Evolutionary conservation across 2,888 invertebrate genomes (phyloP), one percentile per base, ranked within the genome.

Genomic region (Hypomecis atomaria): DNA sequence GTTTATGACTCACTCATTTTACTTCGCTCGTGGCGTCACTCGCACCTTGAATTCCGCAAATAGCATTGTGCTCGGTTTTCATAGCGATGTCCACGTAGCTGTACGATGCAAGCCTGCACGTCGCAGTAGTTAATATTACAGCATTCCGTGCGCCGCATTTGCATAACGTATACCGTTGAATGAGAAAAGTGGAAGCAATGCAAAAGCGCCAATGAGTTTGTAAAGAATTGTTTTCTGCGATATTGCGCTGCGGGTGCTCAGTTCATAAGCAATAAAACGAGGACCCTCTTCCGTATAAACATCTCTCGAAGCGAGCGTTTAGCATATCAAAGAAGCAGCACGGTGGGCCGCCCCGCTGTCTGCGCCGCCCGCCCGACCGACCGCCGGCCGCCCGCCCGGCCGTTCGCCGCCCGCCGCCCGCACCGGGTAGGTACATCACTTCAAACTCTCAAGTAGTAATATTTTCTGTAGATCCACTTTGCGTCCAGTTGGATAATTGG

Each of bases 251-350:
- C 75, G 68, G 62, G 75, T 42, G 42, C 42, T 74, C 50, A 38
- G 73, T 81, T 82, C 75, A 81, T 83, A 81, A 79, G 84, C 83
- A 83, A 85, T 85, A 85, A 84, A 86, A 79, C 72, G 77, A 71
- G 75, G 76, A 73, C 74, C 77, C 72, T 78, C 76, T 76, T 73
- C 76, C 74, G 72, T 71, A 75, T 74, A 82, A 84, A 83, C 85
- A 84, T 78, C 81, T 74, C 78, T 81, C 74, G 75, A 73, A 73
- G 77, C 76, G 71, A 80, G 71, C 74, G 81, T 80, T 86, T 85
- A 83, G 80, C 84, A 86, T 86, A 77, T 84, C 86, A 84, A 85
- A 86, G 83, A 78, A 77, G 69, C 71, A 69, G 71, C 72, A 72
- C 71, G 55, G 34, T 57, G 55, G 71, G 69, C 69, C 72, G 57